Percentiles rank a stretch among this genome's conserved stretches.
Conservation (phyloP, 2,888 invertebrate genomes). For the Philereme vetulata region DNA sequence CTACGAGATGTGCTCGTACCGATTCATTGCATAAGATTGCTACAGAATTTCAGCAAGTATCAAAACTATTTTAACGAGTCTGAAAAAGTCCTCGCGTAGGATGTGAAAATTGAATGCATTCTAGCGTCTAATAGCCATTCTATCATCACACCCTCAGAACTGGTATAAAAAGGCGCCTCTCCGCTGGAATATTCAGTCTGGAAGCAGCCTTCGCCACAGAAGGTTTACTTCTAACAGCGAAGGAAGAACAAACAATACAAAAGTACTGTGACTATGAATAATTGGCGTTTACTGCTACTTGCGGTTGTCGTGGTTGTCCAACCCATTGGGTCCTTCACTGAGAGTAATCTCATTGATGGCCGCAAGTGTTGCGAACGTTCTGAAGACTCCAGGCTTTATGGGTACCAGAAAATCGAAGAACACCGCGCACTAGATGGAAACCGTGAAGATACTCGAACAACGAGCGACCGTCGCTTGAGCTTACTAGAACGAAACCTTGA, state of each 20-base stretch:
- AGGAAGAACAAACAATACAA: conserved; percentile 44
- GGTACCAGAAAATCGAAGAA: conserved; percentile 21
- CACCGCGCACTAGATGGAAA: conserved; percentile 22
- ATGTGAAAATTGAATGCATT: conserved; percentile 77
- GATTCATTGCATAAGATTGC: background rate
- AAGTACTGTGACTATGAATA: conserved; percentile 78
- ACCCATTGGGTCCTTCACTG: conserved; percentile 64
- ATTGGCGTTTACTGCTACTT: conserved; percentile 76
- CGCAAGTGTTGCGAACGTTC: conserved; percentile 61
- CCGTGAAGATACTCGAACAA: conserved; percentile 41
- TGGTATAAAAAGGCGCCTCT: conserved; percentile 62
- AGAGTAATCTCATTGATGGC: conserved; percentile 71
- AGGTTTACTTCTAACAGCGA: conserved; percentile 58
- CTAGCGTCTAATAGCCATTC: conserved; percentile 74
- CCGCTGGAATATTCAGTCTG: conserved; percentile 58
- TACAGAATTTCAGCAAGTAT: conserved; percentile 35
- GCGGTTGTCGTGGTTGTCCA: conserved; percentile 70
- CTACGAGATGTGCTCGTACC: background rate
- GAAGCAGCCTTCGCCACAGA: conserved; percentile 61
- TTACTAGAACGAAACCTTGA: conserved; percentile 40
- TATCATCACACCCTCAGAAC: conserved; percentile 49
- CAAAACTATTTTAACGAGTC: conserved; percentile 40
- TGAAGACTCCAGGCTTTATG: conserved; percentile 47
- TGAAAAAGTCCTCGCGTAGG: conserved; percentile 51
- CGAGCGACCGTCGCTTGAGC: conserved; percentile 24